A percentile compares a stretch with the other conserved stretches of the same genome.
Evolutionary conservation across 2,888 invertebrate genomes (phyloP).

Genomic region (Drosophila nigritarsus): DNA sequence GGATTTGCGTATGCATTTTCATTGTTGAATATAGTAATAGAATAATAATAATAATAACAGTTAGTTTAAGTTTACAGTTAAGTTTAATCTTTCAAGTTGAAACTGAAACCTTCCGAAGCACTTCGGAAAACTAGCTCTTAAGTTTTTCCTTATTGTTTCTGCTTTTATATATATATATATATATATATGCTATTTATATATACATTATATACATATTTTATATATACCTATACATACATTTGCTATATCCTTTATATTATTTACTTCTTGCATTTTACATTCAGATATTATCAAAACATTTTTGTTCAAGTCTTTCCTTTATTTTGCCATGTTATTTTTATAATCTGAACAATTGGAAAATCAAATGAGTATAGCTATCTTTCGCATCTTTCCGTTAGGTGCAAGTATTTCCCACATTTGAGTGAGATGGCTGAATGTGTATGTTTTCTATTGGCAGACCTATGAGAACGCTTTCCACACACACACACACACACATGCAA

Average conservation of each 20-base stretch:
- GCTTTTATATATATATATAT: too few relatives aligned
- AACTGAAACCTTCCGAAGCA: not conserved
- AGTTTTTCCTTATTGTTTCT: not conserved
- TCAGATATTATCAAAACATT: too few relatives aligned
- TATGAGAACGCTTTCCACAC: conserved; percentile 31
- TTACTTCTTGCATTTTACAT: too few relatives aligned
- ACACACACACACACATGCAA: not conserved
- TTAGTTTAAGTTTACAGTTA: too few relatives aligned
- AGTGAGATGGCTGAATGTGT: conserved; percentile 39
- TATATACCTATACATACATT: too few relatives aligned
- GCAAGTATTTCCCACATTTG: conserved; percentile 18
- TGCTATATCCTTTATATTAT: too few relatives aligned
- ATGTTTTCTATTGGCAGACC: conserved; percentile 43
- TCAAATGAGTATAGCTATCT: not conserved
- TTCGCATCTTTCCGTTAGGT: not conserved
- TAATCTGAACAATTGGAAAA: too few relatives aligned
- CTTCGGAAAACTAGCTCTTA: not conserved
- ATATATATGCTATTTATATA: too few relatives aligned
- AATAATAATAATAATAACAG: not conserved
- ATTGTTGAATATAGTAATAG: not conserved
- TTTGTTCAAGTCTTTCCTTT: too few relatives aligned
- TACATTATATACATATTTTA: too few relatives aligned
- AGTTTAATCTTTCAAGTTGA: not conserved
- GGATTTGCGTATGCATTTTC: not conserved
- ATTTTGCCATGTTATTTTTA: too few relatives aligned